phyloP scores from a whole-genome alignment of 2,113 vertebrate species.

The Sigmodon hispidus region DNA sequence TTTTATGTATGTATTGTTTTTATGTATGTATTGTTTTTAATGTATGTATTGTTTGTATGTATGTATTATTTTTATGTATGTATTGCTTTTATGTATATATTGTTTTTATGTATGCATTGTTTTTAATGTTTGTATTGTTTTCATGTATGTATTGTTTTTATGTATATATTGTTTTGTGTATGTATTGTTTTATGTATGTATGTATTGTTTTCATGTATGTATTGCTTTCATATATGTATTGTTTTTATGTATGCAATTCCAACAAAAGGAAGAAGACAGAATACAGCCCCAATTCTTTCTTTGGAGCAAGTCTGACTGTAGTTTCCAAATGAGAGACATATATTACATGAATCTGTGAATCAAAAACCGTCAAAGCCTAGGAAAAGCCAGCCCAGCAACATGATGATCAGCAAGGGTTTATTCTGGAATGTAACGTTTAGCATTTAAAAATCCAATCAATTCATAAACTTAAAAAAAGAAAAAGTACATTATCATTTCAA shows the following conservation, averaged over 20 bases:
- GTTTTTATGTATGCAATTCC: neutral
- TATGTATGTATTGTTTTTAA: no score
- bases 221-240: no score
- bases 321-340: neutral
- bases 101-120: neutral
- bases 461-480: neutral
- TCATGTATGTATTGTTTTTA: neutral
- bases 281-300: neutral
- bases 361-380: accelerated
- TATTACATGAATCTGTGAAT: no score
- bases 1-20: neutral
- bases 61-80: no score
- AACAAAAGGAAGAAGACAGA: neutral
- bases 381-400: neutral
- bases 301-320: neutral
- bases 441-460: neutral
- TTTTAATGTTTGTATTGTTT: no score
- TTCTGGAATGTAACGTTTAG: neutral
- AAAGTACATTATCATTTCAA: no score
- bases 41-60: neutral
- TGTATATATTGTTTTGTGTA: no score
- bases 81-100: no score
- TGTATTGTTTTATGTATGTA: neutral
- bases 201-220: neutral
- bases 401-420: neutral